Base-by-base conservation (phyloP, 2,888 invertebrate species). In the Clostera curtula region DNA sequence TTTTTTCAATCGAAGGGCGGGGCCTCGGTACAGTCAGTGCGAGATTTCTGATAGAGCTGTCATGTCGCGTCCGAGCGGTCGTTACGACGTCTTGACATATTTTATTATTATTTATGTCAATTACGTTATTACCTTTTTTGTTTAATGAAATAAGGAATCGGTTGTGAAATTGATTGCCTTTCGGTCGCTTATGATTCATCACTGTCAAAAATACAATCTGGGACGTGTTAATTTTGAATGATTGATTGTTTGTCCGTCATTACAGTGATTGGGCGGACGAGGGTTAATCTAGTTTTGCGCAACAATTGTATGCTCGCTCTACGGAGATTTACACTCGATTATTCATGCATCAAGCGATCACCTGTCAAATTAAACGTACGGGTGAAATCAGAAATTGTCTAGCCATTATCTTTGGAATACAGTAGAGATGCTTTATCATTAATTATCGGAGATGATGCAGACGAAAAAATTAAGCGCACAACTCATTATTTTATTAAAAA, bases 31-130 rank as follows among this genome's bases (percentile, higher is more conserved):
- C 67, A 57, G 67, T 72, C 80, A 72, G 72, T 75, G 55, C 54
- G 57, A 79, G 75, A 79, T 77, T 45, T 57, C 71, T 70, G 82
- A 82, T 83, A 82, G 79, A 82, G 69, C 79, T 79, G 82, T 83
- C 82, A 82, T 53, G 76, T 72, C 79, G 77, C 67, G 73, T 74
- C 76, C 75, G 70, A 67, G 58, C 69, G 71, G 61, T 74, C 77
- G 79, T 75, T 79, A 77, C 77, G 74, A 69, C 63, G 74, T 73
- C 77, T 71, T 75, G 80, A 79, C 82, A 79, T 74, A 76, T 82
- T 77, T 82, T 83, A 83, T 82, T 80, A 82, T 83, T 83, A 82
- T 83, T 82, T 83, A 83, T 82, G 82, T 82, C 83, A 83, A 83
- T 82, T 83, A 80, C 72, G 70, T 79, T 82, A 80, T 82, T 82